phyloP scores from a whole-genome alignment of 2,888 invertebrate genomes.

The Phytoseiulus persimilis region DNA sequence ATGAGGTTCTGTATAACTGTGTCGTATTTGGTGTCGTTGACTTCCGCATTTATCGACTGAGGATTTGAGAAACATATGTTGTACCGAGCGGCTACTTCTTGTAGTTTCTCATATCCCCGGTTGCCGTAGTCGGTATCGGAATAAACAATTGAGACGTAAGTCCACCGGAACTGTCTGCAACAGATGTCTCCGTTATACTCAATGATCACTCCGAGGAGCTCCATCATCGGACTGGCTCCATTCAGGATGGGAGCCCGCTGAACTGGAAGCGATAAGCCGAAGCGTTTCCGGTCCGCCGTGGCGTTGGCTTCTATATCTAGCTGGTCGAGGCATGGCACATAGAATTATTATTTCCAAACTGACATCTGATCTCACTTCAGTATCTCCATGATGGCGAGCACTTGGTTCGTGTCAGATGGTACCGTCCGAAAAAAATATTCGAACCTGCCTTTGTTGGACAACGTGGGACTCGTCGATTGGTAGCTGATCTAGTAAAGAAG shows the following conservation, averaged over 20 bases:
- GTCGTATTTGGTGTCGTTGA: slow-evolving; percentile 51
- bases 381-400: slow-evolving; percentile 55
- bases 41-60: slow-evolving; percentile 52
- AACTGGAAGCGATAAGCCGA: neutral
- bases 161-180: slow-evolving; percentile 54
- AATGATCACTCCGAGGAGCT: no score
- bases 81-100: slow-evolving; percentile 50
- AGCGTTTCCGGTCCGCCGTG: no score
- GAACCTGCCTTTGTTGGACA: slow-evolving; percentile 55
- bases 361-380: slow-evolving; percentile 51
- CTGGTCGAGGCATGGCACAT: no score
- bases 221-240: no score
- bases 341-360: no score
- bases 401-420: slow-evolving; percentile 56
- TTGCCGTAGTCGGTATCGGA: slow-evolving; percentile 57
- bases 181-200: slow-evolving; percentile 1
- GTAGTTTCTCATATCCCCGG: slow-evolving; percentile 54
- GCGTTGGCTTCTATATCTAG: no score
- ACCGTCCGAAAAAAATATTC: slow-evolving; percentile 57
- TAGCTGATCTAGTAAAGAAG: slow-evolving; percentile 52
- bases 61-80: slow-evolving; percentile 56
- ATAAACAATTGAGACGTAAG: slow-evolving; percentile 56
- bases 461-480: slow-evolving; percentile 55
- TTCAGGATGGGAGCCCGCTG: no score
- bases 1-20: slow-evolving; percentile 51